These are phyloP conservation scores for Campoletis raptor DNA, from an alignment of 2,888 invertebrate genomes.

Conservation along the genomic window DNA sequence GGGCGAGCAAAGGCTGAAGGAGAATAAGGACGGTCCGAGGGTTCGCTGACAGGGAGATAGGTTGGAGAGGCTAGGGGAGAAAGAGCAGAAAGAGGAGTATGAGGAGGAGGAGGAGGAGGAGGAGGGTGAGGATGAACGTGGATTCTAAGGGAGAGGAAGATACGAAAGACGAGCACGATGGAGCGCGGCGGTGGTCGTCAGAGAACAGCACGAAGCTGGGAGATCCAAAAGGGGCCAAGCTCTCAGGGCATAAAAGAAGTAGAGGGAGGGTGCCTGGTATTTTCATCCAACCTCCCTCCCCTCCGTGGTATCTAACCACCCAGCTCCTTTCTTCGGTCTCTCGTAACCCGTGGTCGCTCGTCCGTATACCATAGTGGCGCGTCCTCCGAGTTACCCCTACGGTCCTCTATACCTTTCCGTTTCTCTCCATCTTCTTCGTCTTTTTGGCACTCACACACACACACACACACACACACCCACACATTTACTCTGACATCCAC, in stretches of 20 bases:
- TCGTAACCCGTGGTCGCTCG: slow-evolving; percentile 64
- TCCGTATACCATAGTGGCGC: slow-evolving; percentile 57
- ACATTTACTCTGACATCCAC: not conserved
- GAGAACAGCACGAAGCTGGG: slow-evolving; percentile 57
- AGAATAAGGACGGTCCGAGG: slow-evolving; percentile 80
- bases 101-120: slow-evolving; percentile 37
- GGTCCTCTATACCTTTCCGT: slow-evolving; percentile 55
- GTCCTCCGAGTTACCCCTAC: slow-evolving; percentile 51
- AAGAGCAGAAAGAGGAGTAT: slow-evolving; percentile 35
- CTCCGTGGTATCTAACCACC: slow-evolving; percentile 60
- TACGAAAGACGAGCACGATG: slow-evolving; percentile 60
- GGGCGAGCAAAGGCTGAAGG: slow-evolving; percentile 77
- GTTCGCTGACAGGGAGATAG: slow-evolving; percentile 70
- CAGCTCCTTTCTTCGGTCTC: slow-evolving; percentile 52
- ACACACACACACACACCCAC: slow-evolving; percentile 36
- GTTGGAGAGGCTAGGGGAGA: slow-evolving; percentile 62
- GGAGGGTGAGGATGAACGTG: slow-evolving; percentile 52
- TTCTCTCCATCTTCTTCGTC: slow-evolving; percentile 42
- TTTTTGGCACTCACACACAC: slow-evolving; percentile 49
- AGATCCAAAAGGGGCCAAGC: slow-evolving; percentile 80
- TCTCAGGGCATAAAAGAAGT: slow-evolving; percentile 81
- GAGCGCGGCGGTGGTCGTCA: slow-evolving; percentile 63
- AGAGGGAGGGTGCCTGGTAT: slow-evolving; percentile 76
- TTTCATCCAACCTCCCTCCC: slow-evolving; percentile 76
- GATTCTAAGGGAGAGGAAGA: slow-evolving; percentile 53